Percentiles rank a stretch among this genome's conserved stretches.
phyloP scores from a whole-genome alignment of 2,113 vertebrate species.

The Callionymus lyra region DNA sequence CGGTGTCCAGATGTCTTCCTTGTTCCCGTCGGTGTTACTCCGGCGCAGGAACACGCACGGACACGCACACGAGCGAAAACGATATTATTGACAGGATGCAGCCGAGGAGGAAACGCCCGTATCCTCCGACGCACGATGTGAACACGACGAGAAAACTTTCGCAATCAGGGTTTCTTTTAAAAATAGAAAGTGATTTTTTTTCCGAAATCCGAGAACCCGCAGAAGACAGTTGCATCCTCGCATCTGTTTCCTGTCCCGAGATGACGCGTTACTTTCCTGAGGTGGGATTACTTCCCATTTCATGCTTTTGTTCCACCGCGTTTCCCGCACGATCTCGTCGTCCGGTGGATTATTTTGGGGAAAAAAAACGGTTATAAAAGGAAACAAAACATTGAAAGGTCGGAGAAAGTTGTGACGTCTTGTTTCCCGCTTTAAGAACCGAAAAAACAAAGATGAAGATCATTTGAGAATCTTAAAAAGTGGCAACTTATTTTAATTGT shows the following conservation, averaged over 20 bases:
- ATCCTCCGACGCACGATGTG: conserved; percentile 37
- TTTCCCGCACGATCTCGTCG: too few relatives aligned
- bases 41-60: conserved; percentile 16
- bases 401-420: conserved; percentile 34
- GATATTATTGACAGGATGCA: conserved; percentile 59
- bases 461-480: too few relatives aligned
- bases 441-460: too few relatives aligned
- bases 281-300: conserved; percentile 61
- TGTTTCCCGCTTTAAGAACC: background rate
- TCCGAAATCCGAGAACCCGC: background rate
- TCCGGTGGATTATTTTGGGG: conserved; percentile 32
- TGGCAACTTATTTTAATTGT: too few relatives aligned
- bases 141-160: too few relatives aligned
- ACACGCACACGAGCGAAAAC: conserved; percentile 22
- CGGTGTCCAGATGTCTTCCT: conserved; percentile 66
- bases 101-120: conserved; percentile 55
- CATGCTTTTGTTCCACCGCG: conserved; percentile 15
- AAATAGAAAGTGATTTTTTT: background rate
- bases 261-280: conserved; percentile 64
- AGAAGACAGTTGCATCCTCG: conserved; percentile 13
- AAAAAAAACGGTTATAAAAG: conserved; percentile 34
- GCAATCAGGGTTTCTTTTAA: too few relatives aligned
- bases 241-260: conserved; percentile 61
- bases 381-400: conserved; percentile 30
- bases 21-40: conserved; percentile 58